phyloP scores from a whole-genome alignment of 2,888 invertebrate genomes.

The Campoletis raptor region DNA sequence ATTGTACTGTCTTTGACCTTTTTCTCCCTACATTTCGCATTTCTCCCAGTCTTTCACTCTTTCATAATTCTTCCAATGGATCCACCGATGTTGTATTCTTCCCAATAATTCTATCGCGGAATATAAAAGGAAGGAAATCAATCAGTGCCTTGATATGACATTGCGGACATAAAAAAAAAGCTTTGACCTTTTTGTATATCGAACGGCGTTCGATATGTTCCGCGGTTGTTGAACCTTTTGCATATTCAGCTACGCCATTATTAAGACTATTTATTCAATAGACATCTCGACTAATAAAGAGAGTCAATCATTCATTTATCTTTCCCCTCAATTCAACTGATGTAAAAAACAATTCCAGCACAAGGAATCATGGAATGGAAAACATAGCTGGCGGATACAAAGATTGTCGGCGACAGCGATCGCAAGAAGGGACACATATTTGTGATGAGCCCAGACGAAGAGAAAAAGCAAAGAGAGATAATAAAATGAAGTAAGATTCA shows the following conservation, averaged over 20 bases:
- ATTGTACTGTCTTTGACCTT: conserved; percentile 10
- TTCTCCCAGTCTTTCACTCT: not conserved
- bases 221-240: not conserved
- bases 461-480: no score
- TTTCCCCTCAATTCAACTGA: not conserved
- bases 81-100: not conserved
- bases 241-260: not conserved
- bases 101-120: not conserved
- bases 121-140: not conserved
- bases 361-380: not conserved
- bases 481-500: conserved; percentile 2
- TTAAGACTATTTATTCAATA: not conserved
- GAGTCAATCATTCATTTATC: not conserved
- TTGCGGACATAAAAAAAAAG: not conserved
- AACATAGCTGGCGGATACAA: not conserved
- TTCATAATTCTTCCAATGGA: not conserved
- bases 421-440: not conserved
- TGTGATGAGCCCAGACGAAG: not conserved
- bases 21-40: conserved; percentile 5
- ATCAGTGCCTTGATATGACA: not conserved
- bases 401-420: not conserved
- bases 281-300: not conserved
- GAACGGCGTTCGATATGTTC: not conserved
- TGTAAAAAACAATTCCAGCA: not conserved
- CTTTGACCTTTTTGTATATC: not conserved